A percentile compares a stretch with the other conserved stretches of the same genome.
Conservation (phyloP, 2,797 vertebrate species). For the Anguilla pacifica region DNA sequence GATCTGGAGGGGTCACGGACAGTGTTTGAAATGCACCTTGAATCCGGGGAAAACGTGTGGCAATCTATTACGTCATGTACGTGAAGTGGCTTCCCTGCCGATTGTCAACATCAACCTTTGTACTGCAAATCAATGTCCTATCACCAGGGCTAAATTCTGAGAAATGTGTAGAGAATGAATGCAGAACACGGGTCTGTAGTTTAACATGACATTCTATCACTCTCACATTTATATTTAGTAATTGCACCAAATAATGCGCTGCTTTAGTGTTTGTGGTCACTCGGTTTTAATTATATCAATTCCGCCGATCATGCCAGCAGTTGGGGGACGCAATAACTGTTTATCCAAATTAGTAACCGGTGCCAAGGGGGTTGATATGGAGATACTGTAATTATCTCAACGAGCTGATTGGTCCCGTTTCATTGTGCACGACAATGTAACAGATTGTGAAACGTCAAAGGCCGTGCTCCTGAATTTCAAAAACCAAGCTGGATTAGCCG, state of each 20-base stretch:
- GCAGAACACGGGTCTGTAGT: background rate
- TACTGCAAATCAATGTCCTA: conserved; percentile 10
- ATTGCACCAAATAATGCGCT: background rate
- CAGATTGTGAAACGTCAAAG: background rate
- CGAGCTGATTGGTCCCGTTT: background rate
- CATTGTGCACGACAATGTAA: background rate
- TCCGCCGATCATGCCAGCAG: background rate
- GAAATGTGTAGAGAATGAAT: background rate
- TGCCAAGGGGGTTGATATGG: background rate
- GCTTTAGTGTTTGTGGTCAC: background rate
- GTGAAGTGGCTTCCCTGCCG: conserved; percentile 46
- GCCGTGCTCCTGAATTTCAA: background rate
- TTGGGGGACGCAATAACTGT: background rate
- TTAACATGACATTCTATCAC: background rate
- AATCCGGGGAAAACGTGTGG: conserved; percentile 74
- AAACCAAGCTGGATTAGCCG: background rate
- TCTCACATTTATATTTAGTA: background rate
- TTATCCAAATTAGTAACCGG: conserved; percentile 3
- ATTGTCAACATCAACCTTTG: conserved; percentile 37
- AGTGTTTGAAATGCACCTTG: conserved; percentile 57
- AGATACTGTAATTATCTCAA: conserved; percentile 5
- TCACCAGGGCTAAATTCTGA: conserved; percentile 1
- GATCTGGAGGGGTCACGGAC: conserved; percentile 42
- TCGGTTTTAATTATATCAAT: background rate
- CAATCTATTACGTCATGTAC: conserved; percentile 75